Percentiles rank a stretch among this genome's conserved stretches.
These are phyloP conservation scores for Crepidodera aurea DNA, from an alignment of 2,888 invertebrate species.

Conservation along the genomic window DNA sequence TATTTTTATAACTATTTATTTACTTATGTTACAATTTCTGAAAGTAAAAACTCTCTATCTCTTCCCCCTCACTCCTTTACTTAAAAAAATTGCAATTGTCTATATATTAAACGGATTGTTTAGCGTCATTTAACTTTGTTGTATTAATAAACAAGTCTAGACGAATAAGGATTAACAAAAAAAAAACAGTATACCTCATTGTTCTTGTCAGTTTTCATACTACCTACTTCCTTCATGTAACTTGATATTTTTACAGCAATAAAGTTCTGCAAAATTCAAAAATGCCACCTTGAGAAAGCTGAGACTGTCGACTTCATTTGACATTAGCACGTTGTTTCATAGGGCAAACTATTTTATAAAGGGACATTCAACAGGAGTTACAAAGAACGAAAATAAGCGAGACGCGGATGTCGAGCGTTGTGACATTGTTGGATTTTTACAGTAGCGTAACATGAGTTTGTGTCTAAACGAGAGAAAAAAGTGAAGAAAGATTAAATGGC, in stretches of 20 bases:
- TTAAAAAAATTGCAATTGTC: too few relatives aligned
- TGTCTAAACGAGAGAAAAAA: too few relatives aligned
- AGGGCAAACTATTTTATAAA: background rate
- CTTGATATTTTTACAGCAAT: constrained; percentile 22
- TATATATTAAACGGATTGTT: too few relatives aligned
- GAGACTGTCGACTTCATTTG: constrained; percentile 10
- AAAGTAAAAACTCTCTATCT: too few relatives aligned
- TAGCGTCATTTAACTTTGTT: background rate
- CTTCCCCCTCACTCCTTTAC: too few relatives aligned
- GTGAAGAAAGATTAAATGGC: too few relatives aligned
- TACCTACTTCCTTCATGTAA: constrained; percentile 10
- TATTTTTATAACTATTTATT: too few relatives aligned
- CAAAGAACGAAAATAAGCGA: background rate
- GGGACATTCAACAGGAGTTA: constrained; percentile 9
- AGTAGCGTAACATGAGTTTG: too few relatives aligned
- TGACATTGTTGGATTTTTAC: background rate
- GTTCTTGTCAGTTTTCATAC: constrained; percentile 16
- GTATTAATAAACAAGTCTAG: constrained; percentile 10
- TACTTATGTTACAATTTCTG: too few relatives aligned
- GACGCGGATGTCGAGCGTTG: background rate
- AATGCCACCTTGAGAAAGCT: constrained; percentile 15
- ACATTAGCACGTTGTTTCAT: constrained; percentile 4
- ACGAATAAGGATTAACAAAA: constrained; percentile 8
- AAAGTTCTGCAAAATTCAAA: constrained; percentile 16
- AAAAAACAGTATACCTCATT: constrained; percentile 5